phyloP scores from a whole-genome alignment of 2,113 vertebrate species.

The Salvelinus sp. region DNA sequence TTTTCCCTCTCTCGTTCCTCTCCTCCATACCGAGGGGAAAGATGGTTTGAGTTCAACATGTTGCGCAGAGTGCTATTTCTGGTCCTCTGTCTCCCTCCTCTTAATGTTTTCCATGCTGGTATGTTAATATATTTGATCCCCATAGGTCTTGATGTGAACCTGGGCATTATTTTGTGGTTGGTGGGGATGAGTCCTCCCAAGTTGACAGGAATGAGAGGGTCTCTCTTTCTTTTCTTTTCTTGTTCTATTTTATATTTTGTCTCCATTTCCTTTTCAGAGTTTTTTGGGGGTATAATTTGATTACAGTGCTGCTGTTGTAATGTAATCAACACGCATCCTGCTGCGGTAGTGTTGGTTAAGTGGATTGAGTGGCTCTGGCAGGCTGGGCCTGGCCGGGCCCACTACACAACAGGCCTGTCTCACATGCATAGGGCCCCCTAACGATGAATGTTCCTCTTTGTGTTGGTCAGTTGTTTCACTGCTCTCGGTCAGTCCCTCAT shows the following conservation, averaged over 20 bases:
- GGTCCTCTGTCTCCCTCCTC: slow-evolving; percentile 17
- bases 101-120: slow-evolving; percentile 38
- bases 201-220: slow-evolving; percentile 51
- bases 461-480: slow-evolving; percentile 21
- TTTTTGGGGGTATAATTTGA: slow-evolving; percentile 54
- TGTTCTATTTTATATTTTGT: too few species aligned
- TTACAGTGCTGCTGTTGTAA: slow-evolving; percentile 70
- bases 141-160: slow-evolving; percentile 39
- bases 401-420: slow-evolving; percentile 43
- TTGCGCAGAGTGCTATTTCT: slow-evolving; percentile 30
- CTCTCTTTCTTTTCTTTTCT: background rate
- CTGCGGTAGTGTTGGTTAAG: slow-evolving; percentile 52
- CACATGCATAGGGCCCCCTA: slow-evolving; percentile 30
- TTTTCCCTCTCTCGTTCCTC: slow-evolving; percentile 2
- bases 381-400: background rate
- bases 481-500: slow-evolving; percentile 50
- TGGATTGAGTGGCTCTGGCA: slow-evolving; percentile 45
- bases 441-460: slow-evolving; percentile 68
- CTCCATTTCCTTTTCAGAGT: too few species aligned
- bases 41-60: slow-evolving; percentile 31
- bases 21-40: slow-evolving; percentile 14
- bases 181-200: slow-evolving; percentile 30
- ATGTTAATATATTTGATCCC: slow-evolving; percentile 59
- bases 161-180: slow-evolving; percentile 29
- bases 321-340: slow-evolving; percentile 72